phyloP scores from a whole-genome alignment of 2,113 vertebrate species.

The Acinonyx jubatus region DNA sequence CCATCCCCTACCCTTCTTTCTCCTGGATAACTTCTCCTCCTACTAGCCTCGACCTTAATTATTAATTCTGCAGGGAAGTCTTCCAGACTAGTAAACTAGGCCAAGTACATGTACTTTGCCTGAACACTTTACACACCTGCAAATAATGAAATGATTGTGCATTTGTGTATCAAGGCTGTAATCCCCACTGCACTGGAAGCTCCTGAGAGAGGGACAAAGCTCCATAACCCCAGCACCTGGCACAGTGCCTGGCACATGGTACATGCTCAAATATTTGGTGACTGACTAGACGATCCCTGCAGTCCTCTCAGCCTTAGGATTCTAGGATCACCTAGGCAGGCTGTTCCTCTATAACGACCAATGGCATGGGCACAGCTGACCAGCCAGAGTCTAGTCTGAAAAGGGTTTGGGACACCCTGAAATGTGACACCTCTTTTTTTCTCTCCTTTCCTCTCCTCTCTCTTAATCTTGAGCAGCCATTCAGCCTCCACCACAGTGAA shows the following conservation, averaged over 20 bases:
- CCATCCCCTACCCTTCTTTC: neutral
- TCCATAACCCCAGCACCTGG: neutral
- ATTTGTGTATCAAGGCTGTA: neutral
- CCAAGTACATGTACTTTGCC: neutral
- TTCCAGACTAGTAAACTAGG: neutral
- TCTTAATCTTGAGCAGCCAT: constrained; percentile 42
- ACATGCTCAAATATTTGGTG: constrained; percentile 17
- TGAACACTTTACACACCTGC: neutral
- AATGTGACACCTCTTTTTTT: neutral
- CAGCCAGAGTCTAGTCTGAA: neutral
- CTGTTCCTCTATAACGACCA: neutral
- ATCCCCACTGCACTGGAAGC: neutral
- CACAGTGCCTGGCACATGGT: neutral
- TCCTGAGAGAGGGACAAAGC: neutral
- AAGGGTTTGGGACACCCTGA: neutral
- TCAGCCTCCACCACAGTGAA: neutral
- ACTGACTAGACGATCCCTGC: neutral
- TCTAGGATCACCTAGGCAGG: neutral
- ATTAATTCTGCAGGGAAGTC: neutral
- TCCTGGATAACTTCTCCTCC: neutral
- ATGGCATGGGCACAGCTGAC: neutral
- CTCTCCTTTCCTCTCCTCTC: neutral
- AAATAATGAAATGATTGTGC: neutral
- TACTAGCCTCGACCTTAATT: neutral
- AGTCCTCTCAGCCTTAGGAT: neutral